Base-by-base conservation (phyloP, 2,888 invertebrate genomes). In the Latrodectus elegans region DNA sequence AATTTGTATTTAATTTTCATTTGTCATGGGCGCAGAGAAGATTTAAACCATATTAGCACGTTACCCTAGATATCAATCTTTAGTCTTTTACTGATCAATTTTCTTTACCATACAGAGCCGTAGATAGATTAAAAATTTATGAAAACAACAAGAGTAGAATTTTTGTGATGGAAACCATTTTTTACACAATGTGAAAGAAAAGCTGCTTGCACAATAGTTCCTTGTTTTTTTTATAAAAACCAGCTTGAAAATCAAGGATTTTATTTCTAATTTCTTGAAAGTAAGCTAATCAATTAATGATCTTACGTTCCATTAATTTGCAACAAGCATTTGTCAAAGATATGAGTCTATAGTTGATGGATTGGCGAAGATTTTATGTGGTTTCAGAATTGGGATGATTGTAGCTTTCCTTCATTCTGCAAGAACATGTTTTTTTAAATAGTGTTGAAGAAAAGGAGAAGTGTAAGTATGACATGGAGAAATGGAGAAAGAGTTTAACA, bases 311-410 rank as follows among this genome's bases (percentile, higher is more conserved):
- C 60, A n/a, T 60, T n/a, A 22, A 1, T 49, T 60, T 75, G 2
- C 38, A 75, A 17, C 49, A 52, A n/a, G 60, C 49, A 60, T 60
- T 79, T n/a, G 71, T 70, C 49, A 73, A 22, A 73, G 17, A 73
- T 1, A 71, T 26, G 15, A 60, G 55, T 26, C 79, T 79, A 49
- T 79, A 15, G 60, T 79, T 26, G 79, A 79, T 49, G 71, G 71
- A 60, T 38, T 6, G 4, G 70, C 60, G 9, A 60, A 11, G n/a
- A 17, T n/a, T 38, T 71, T 38, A 49, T 53, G 6, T 49, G 53
- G 68, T 11, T 77, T 77, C 12, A 68, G 22, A 15, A 77, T 67
- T 1, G 52, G 22, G 11, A 77, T 55, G 60, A 79, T 79, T n/a
- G 49, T 60, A n/a, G 79, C 38, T 17, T 71, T 71, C 38, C 64